Conservation (phyloP, 2,888 invertebrate genomes). For the Megamerina dolium region DNA sequence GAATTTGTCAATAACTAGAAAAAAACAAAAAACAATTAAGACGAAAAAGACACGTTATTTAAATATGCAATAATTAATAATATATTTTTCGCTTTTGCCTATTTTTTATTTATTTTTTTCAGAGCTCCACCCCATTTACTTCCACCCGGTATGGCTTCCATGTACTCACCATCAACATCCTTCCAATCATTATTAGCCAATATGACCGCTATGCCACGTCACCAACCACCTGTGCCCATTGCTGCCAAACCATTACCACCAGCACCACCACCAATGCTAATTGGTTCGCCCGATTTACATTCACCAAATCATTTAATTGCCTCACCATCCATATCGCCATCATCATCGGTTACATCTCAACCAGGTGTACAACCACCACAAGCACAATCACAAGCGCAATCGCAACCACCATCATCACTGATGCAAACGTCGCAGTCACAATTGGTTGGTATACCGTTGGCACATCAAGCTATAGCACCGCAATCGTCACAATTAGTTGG, state of each 20-base stretch:
- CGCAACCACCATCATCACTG: slow-evolving; percentile 60
- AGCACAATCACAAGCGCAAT: slow-evolving; percentile 8
- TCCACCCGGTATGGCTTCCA: slow-evolving; percentile 56
- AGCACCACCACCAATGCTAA: slow-evolving; percentile 36
- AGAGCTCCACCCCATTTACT: slow-evolving; percentile 60
- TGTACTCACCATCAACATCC: slow-evolving; percentile 58
- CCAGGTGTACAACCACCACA: slow-evolving; percentile 21
- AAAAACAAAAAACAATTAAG: no score
- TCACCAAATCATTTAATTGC: slow-evolving; percentile 42
- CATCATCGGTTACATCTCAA: slow-evolving; percentile 30
- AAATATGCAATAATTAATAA: no score
- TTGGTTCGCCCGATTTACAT: slow-evolving; percentile 40
- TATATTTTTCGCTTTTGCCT: no score
- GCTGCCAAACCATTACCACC: slow-evolving; percentile 27
- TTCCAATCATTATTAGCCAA: slow-evolving; percentile 73
- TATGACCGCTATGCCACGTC: slow-evolving; percentile 56
- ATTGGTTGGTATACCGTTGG: slow-evolving; percentile 52
- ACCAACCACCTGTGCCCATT: slow-evolving; percentile 16
- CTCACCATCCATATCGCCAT: slow-evolving; percentile 43
- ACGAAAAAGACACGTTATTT: no score
- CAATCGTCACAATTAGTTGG: slow-evolving; percentile 56
- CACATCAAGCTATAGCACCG: slow-evolving; percentile 36
- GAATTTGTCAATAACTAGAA: no score
- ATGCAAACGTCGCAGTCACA: slow-evolving; percentile 64
- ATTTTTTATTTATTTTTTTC: no score